Base-by-base conservation (phyloP, 2,113 vertebrate genomes). In the Actenoides hombroni region DNA sequence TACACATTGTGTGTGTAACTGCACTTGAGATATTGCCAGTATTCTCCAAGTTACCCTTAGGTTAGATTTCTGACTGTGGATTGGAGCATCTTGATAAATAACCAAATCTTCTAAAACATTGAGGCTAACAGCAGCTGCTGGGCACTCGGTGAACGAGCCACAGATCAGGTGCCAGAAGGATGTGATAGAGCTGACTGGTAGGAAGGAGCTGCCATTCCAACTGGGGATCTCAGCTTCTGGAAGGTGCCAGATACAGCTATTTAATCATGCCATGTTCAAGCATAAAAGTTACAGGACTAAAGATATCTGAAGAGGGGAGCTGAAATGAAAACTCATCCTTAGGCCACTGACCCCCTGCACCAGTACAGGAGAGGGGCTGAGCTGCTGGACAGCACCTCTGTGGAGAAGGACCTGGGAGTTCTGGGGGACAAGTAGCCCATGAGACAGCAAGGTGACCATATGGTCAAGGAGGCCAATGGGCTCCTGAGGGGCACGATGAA, bases 121-220 rank as follows among this genome's bases (percentile, higher is more conserved):
- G 48, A 67, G 40, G 31, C 42, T 24, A 40, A 35, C 37, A 24
- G 61, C 40, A 53, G 42, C 51, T 54, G 40, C 57, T 44, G 49
- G 49, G 39, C 19, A 5, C 83, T 40, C 60, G 4, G 44, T 7
- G 48, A 57, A n/a, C 3, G 31, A 82, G 59, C 33, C 44, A 9
- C 7, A 4, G 5, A 1, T 39, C 5, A 51, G 28, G 51, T 40
- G 21, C 37, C 61, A 26, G n/a, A 13, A 49, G 25, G 76, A 54
- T 42, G 51, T n/a, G 35, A 0, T 3, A 20, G 49, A 60, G 49
- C 49, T 1, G 1, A 4, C 29, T 19, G 64, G 39, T 7, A 40
- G 39, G 29, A 19, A 46, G 29, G 23, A 46, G 35, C 51, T 39
- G 60, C 53, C 19, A 7, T 33, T 80, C 33, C 21, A 29, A 54